Percentiles rank a stretch among this genome's conserved stretches.
These are phyloP conservation scores for Emydocephalus ijimae DNA, from an alignment of 2,113 vertebrate species.

Conservation along the genomic window DNA sequence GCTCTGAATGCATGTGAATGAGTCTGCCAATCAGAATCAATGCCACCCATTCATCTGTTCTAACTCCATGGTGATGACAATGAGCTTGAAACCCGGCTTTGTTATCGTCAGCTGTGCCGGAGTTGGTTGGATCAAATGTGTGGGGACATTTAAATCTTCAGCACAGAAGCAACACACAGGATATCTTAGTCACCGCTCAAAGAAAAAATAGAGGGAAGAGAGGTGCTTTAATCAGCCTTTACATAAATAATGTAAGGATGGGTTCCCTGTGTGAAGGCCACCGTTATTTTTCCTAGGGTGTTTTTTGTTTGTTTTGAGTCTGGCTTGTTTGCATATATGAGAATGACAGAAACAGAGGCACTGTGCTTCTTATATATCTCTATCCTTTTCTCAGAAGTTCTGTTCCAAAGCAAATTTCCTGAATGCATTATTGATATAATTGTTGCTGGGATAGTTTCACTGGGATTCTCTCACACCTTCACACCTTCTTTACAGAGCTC, in stretches of 20 bases:
- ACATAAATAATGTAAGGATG: constrained; percentile 58
- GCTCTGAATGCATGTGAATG: constrained; percentile 72
- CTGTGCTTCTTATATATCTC: background rate
- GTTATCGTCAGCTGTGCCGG: constrained; percentile 69
- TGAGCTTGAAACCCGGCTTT: constrained; percentile 71
- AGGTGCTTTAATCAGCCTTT: constrained; percentile 50
- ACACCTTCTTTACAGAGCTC: constrained; percentile 47
- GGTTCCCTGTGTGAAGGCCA: constrained; percentile 24
- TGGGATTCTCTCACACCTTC: background rate
- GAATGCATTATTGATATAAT: constrained; percentile 18
- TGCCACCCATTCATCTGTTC: constrained; percentile 68
- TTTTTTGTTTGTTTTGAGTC: background rate
- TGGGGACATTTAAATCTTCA: constrained; percentile 69
- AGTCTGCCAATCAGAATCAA: constrained; percentile 75
- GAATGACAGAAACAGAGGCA: background rate
- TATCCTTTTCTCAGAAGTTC: constrained; percentile 22
- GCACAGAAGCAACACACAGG: constrained; percentile 66
- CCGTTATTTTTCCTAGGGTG: constrained; percentile 5
- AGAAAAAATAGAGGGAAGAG: constrained; percentile 29
- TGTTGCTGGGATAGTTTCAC: background rate
- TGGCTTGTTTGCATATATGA: background rate
- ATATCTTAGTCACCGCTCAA: constrained; percentile 67
- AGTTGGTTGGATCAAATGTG: constrained; percentile 66
- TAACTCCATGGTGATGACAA: constrained; percentile 75
- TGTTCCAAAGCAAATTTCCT: constrained; percentile 20